Evolutionary conservation across 2,888 invertebrate species (phyloP).

Genomic region (Hymenopus coronatus): DNA sequence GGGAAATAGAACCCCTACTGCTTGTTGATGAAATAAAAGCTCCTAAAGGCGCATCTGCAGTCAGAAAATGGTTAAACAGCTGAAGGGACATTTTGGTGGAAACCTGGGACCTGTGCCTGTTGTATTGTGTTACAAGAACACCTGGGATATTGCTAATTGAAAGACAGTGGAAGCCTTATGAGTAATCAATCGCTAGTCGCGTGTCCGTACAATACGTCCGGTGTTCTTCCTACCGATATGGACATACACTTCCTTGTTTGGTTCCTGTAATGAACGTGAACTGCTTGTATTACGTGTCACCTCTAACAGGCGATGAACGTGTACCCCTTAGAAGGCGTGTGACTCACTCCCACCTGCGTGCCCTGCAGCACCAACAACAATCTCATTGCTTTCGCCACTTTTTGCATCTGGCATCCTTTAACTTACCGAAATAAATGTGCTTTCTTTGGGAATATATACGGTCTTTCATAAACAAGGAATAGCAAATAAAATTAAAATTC

Average conservation of each 20-base stretch:
- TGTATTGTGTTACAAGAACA: background rate
- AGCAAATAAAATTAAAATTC: no score
- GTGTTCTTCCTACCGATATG: background rate
- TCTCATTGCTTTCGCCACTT: background rate
- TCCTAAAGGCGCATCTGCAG: no score
- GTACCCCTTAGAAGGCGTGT: background rate
- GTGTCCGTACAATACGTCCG: background rate
- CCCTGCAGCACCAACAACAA: background rate
- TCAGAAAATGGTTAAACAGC: no score
- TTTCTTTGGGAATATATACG: no score
- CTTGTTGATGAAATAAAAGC: no score
- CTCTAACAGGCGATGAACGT: background rate
- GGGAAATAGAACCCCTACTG: no score
- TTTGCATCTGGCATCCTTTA: no score
- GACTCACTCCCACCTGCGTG: background rate
- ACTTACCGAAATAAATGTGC: no score
- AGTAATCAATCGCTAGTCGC: background rate
- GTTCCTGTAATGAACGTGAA: background rate
- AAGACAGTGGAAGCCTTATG: background rate
- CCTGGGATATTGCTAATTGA: background rate
- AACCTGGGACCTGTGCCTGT: no score
- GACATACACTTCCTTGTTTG: background rate
- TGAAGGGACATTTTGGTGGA: no score
- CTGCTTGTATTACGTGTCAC: background rate
- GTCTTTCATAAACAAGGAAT: no score